Percentiles rank a stretch among this genome's conserved stretches.
Conservation (phyloP, 2,113 vertebrate species). For the Xyliphius kryptos region DNA sequence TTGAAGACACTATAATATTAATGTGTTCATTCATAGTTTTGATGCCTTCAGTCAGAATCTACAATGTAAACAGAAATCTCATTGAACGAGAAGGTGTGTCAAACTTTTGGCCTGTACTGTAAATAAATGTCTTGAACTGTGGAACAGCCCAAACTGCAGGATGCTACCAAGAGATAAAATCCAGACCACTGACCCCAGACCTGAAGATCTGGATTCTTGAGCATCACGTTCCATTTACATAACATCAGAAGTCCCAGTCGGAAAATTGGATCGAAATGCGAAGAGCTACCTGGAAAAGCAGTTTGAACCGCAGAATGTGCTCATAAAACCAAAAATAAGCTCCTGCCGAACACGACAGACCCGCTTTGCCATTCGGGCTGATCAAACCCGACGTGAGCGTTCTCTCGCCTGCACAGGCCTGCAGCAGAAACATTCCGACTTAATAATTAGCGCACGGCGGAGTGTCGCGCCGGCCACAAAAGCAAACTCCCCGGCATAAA, state of each 20-base stretch:
- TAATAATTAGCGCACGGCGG: conserved; percentile 45
- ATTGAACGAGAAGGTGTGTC: no score
- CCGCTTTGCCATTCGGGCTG: conserved; percentile 16
- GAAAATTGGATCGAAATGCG: no score
- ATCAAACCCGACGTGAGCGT: conserved; percentile 10
- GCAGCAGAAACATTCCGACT: conserved; percentile 36
- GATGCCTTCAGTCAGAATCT: no score
- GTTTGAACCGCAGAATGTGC: not conserved
- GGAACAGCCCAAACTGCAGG: conserved; percentile 4
- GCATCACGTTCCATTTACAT: not conserved
- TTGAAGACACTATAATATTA: no score
- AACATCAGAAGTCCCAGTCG: not conserved
- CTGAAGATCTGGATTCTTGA: not conserved
- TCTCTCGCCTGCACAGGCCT: not conserved
- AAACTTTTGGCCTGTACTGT: no score
- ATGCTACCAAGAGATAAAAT: conserved; percentile 14
- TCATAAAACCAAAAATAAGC: conserved; percentile 12
- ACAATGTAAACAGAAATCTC: no score
- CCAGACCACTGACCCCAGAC: conserved; percentile 3
- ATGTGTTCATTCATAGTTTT: no score
- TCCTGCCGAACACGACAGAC: not conserved
- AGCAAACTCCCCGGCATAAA: conserved; percentile 47
- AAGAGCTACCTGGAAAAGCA: not conserved
- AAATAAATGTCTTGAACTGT: no score
- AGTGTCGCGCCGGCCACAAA: conserved; percentile 36